Evolutionary conservation across 2,888 invertebrate species (phyloP), one percentile per base, ranked within the genome.

Genomic region (Drepana falcataria): DNA sequence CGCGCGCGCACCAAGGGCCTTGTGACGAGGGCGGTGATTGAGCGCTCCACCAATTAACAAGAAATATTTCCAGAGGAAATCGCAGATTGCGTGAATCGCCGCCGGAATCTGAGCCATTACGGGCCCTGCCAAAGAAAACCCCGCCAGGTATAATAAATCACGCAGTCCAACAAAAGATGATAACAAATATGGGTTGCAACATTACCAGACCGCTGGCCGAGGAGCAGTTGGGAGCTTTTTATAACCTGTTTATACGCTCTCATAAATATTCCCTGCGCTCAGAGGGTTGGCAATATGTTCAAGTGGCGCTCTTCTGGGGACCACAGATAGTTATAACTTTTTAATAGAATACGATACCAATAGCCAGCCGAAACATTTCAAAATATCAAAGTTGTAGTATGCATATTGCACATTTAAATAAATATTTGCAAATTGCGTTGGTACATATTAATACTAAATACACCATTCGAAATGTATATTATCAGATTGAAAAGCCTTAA

Each of bases 31-130:
- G 0, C 40, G 33, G 51, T 51, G 51, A 51, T 40, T 33, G 49
- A 49, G 49, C 44, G 44, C 21, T 37, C 49, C 49, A 5, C 37
- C 37, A 49, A 49, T 49, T 21, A 37, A 37, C 35, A 35, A 49
- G 49, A 33, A 33, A 51, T 4, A 40, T 40, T 51, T 33, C 33
- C 34, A 41, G 40, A 9, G 34, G 34, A 51, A 51, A 41, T 51
- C 33, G 51, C 51, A 51, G 51, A 51, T 51, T 51, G 51, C 34
- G 51, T 51, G 51, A 51, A 41, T 40, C 51, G 51, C 37, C 51
- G 51, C 41, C 51, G 51, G 51, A 51, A 34, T 37, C 40, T 40
- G 40, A 34, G 7, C 51, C 51, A 51, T 51, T 51, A 51, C 40
- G 40, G 33, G 34, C 40, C 37, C 40, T 33, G 7, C 51, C 40